A percentile compares a stretch with the other conserved stretches of the same genome.
phyloP scores from a whole-genome alignment of 2,797 vertebrate species.

The Oreonectes daqikongensis region DNA sequence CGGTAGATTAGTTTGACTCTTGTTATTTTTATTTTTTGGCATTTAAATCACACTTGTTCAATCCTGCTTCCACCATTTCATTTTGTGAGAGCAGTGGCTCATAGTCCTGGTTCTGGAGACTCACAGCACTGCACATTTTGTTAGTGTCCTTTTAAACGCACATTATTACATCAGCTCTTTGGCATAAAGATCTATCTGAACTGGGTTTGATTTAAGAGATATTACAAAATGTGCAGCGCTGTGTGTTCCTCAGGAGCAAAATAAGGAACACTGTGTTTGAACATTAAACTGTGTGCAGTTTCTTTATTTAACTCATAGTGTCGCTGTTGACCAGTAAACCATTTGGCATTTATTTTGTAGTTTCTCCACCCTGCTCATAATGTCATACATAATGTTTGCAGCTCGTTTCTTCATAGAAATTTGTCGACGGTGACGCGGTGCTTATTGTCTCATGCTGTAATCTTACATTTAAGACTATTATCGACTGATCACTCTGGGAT shows the following conservation, averaged over 20 bases:
- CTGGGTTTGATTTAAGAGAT: neutral
- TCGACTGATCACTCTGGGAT: neutral
- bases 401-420: slow-evolving; percentile 24
- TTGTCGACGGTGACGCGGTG: neutral
- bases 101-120: neutral
- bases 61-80: neutral
- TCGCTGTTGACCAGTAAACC: slow-evolving; percentile 35
- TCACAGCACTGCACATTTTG: neutral
- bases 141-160: neutral
- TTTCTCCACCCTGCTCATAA: slow-evolving; percentile 2
- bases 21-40: too few species aligned
- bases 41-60: neutral
- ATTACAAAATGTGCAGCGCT: neutral
- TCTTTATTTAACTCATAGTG: slow-evolving; percentile 6
- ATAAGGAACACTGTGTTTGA: neutral
- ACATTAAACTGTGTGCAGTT: neutral
- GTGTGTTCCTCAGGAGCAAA: neutral
- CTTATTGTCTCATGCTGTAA: neutral
- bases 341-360: neutral
- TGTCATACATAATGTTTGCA: neutral
- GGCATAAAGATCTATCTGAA: neutral
- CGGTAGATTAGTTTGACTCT: too few species aligned
- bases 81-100: neutral
- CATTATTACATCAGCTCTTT: neutral
- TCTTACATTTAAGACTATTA: neutral